Percentiles rank a stretch among this genome's conserved stretches.
Conservation (phyloP, 2,888 invertebrate genomes). For the Luffia ferchaultella region DNA sequence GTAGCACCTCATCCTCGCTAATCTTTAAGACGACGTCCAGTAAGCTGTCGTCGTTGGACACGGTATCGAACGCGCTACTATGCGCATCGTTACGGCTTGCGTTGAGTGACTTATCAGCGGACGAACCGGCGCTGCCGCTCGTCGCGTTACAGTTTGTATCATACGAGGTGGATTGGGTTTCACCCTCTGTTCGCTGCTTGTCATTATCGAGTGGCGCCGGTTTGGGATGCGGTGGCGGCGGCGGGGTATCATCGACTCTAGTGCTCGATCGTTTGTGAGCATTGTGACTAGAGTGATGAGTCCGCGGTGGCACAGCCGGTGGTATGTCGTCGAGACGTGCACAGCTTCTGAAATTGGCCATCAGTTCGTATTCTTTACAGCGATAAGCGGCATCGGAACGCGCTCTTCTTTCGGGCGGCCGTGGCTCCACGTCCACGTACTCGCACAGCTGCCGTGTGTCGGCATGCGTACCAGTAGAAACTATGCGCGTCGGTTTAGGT, state of each 20-base stretch:
- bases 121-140: conserved; percentile 14
- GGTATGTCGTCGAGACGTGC: conserved; percentile 31
- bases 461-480: conserved; percentile 28
- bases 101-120: conserved; percentile 23
- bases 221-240: neutral
- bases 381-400: conserved; percentile 21
- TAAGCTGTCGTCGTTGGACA: conserved; percentile 49
- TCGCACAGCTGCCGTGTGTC: conserved; percentile 20
- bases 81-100: conserved; percentile 43
- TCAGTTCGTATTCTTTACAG: conserved; percentile 52
- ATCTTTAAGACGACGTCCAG: conserved; percentile 51
- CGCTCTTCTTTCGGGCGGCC: conserved; percentile 27
- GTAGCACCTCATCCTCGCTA: conserved; percentile 38
- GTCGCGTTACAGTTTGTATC: neutral
- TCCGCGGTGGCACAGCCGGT: conserved; percentile 39
- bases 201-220: neutral
- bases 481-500: conserved; percentile 43
- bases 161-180: neutral
- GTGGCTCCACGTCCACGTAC: conserved; percentile 34
- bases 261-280: neutral
- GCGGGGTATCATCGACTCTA: neutral
- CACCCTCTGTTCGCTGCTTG: neutral
- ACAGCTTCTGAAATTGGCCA: conserved; percentile 46
- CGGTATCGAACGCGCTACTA: conserved; percentile 16
- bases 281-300: neutral